Evolutionary conservation across 2,888 invertebrate species (phyloP).

Genomic region (Protodeltote pygarga): DNA sequence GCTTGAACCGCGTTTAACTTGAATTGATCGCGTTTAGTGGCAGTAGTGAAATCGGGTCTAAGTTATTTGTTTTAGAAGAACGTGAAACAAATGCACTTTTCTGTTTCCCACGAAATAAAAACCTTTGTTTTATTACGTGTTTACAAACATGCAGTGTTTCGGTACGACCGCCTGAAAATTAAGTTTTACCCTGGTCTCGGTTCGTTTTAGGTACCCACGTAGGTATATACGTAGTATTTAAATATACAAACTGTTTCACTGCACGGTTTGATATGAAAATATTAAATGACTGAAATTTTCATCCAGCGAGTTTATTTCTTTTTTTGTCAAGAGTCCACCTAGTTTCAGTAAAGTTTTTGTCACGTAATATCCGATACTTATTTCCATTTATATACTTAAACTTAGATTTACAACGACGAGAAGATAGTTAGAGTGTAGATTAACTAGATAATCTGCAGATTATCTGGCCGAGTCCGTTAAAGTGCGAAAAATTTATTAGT

Average conservation of each 20-base stretch:
- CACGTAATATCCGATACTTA: neutral
- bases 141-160: conserved; percentile 64
- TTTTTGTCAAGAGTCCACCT: conserved; percentile 6
- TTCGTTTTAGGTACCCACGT: conserved; percentile 14
- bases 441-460: too few species aligned
- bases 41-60: too few species aligned
- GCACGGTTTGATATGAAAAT: conserved; percentile 53
- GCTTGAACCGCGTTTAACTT: too few species aligned
- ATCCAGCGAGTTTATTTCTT: conserved; percentile 23
- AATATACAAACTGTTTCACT: too few species aligned
- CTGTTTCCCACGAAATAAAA: conserved; percentile 56
- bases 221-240: conserved; percentile 32
- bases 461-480: too few species aligned
- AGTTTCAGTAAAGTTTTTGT: conserved; percentile 8
- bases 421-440: too few species aligned
- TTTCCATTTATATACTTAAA: too few species aligned
- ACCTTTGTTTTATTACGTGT: conserved; percentile 62
- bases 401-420: too few species aligned
- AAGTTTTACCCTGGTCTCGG: conserved; percentile 57
- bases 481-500: too few species aligned
- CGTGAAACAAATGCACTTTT: conserved; percentile 51
- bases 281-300: conserved; percentile 61
- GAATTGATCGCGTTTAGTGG: too few species aligned
- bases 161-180: conserved; percentile 62
- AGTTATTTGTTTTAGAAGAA: conserved; percentile 43